Base-by-base conservation (phyloP, 2,888 invertebrate species). In the Cistogaster globosa region DNA sequence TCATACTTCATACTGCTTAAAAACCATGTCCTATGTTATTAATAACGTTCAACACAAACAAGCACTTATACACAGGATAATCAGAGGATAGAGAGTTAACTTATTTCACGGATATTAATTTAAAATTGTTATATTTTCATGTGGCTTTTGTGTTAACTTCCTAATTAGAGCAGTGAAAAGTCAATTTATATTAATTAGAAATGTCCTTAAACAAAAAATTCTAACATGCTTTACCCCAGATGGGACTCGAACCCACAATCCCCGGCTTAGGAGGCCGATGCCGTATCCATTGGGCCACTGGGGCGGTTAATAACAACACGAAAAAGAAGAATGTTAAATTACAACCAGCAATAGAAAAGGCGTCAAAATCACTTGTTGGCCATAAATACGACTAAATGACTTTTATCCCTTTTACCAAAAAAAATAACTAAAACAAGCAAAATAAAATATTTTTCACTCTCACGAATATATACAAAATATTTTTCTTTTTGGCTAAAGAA, bases 161-260 rank as follows among this genome's bases (percentile, higher is more conserved):
- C 12, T 26, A 42, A 42, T 42, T 42, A 12, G 42, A 12, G 12
- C 0, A 32, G 6, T 12, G 42, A 42, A n/a, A 48, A 69, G 42
- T 38, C 42, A 57, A 20, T 72, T 32, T 2, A 26, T 26, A 26
- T 26, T 26, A 26, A 18, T 58, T 12, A 71, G 48, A 71, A 68
- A 48, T 48, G 3, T 60, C 18, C 71, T 3, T 20, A 22, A 83
- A 72, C 48, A 76, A 77, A 77, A 83, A 83, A 79, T 38, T 20
- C 58, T 45, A 20, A 63, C 20, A 18, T 9, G 0, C 87, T 87
- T 88, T 89, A 89, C 89, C 89, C 89, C 89, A 89, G 89, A 88
- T 89, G 89, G 89, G 89, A 89, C 89, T 89, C 89, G 89, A 89
- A 89, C 89, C 89, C 89, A 89, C 89, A 89, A 89, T 89, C 89